Evolutionary conservation across 2,113 vertebrate genomes (phyloP).

Genomic region (Coryphaenoides rupestris): DNA sequence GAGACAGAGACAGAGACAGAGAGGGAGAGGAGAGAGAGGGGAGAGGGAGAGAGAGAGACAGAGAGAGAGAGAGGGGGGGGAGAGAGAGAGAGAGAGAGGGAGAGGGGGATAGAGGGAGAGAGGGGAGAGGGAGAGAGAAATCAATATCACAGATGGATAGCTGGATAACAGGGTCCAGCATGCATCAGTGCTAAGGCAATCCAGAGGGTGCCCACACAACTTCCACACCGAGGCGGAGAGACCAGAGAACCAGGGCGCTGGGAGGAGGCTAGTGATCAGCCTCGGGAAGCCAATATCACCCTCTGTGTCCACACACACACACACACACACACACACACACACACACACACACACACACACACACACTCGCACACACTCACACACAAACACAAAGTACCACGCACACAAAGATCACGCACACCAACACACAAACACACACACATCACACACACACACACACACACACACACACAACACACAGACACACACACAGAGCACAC

Average conservation of each 20-base stretch:
- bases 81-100: slow-evolving; percentile 29
- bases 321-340: slow-evolving; percentile 31
- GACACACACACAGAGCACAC: too few species aligned
- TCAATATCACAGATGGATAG: slow-evolving; percentile 80
- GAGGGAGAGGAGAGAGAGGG: slow-evolving; percentile 73
- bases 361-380: not conserved
- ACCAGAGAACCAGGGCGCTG: slow-evolving; percentile 58
- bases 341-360: slow-evolving; percentile 4
- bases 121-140: slow-evolving; percentile 48
- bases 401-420: too few species aligned
- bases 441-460: not conserved
- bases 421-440: too few species aligned
- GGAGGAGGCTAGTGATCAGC: slow-evolving; percentile 65
- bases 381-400: too few species aligned
- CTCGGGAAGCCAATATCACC: slow-evolving; percentile 64
- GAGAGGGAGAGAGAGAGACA: slow-evolving; percentile 19
- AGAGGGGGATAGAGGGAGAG: not conserved
- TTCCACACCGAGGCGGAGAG: slow-evolving; percentile 68
- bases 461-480: not conserved
- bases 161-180: slow-evolving; percentile 76
- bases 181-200: slow-evolving; percentile 74
- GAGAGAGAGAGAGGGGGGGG: too few species aligned
- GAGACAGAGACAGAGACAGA: slow-evolving; percentile 61
- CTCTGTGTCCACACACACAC: slow-evolving; percentile 48
- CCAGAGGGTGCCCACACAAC: slow-evolving; percentile 78